phyloP scores from a whole-genome alignment of 1,140 invertebrate species.

The Drosophila obscura region DNA sequence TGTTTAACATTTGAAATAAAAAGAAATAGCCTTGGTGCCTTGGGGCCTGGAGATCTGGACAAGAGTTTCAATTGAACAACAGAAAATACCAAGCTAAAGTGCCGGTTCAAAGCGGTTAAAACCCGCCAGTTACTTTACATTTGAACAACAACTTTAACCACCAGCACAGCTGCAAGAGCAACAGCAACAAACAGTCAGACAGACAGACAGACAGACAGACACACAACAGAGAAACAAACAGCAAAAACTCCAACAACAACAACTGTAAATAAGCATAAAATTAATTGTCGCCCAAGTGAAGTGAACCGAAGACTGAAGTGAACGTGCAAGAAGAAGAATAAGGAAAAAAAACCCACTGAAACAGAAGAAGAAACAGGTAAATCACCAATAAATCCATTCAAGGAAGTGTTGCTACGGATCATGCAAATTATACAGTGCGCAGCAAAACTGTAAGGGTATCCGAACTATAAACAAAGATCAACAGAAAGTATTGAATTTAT shows the following conservation, averaged over 20 bases:
- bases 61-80: slow-evolving; percentile 38
- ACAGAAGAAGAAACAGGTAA: slow-evolving; percentile 44
- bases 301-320: slow-evolving; percentile 15
- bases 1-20: slow-evolving; percentile 22
- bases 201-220: slow-evolving; percentile 9
- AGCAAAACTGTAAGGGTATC: neutral
- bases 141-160: slow-evolving; percentile 10
- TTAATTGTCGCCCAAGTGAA: slow-evolving; percentile 34
- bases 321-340: slow-evolving; percentile 4
- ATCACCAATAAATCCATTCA: neutral
- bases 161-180: slow-evolving; percentile 12
- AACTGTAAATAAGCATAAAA: slow-evolving; percentile 39
- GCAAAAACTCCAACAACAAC: slow-evolving; percentile 1
- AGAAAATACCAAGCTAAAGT: slow-evolving; percentile 27
- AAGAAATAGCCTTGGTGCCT: slow-evolving; percentile 38
- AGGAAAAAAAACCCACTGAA: slow-evolving; percentile 17
- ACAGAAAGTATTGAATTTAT: no score
- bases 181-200: slow-evolving; percentile 13
- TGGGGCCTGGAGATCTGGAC: neutral
- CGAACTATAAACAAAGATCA: no score
- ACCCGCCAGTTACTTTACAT: slow-evolving; percentile 28
- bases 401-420: neutral
- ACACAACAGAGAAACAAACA: neutral
- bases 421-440: neutral
- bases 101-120: slow-evolving; percentile 56